Evolutionary conservation across 2,113 vertebrate genomes (phyloP), one percentile per base, ranked within the genome.

Genomic region (Megaceryle torquata): DNA sequence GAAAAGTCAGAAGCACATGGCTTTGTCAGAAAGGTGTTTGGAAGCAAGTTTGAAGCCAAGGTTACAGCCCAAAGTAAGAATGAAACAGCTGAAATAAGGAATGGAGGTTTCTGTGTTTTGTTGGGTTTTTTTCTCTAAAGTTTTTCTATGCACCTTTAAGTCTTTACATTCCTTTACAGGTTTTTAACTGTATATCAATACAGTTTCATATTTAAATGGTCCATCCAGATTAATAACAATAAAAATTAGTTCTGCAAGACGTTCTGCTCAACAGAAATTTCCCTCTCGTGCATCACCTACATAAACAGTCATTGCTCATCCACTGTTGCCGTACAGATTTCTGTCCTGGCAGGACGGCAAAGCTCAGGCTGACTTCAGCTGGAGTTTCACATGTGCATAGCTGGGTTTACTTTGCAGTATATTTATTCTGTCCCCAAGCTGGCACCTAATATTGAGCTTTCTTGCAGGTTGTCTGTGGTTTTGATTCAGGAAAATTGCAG

Each of bases 1-100:
- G n/a, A n/a, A 26, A 37, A 51, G 10, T 44, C 39, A n/a, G 54
- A 43, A 56, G 5, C 0, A 0, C 8, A 13, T 0, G 1, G 44
- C 63, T 78, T 77, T 78, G 43, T 44, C 19, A 39, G 54, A 53
- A 54, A 54, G 68, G 18, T 64, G 22, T 2, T 61, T 64, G 82
- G 29, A 82, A 82, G 51, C 37, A n/a, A 46, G 5, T 79, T 37
- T 68, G 65, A 88, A 69, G 57, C 26, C 50, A 39, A 57, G 35
- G 25, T 80, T 81, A 43, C 20, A 61, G 35, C 25, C 33, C 12
- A 26, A 2, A 33, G 3, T 15, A 50, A 37, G 39, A 60, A 68
- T 15, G 17, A 80, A 82, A 29, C 11, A 44, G 33, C 39, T 86
- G 65, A 54, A 59, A 85, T 59, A 56, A 60, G 14, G 39, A 79